Evolutionary conservation across 1,140 invertebrate species (phyloP), one percentile per base, ranked within the genome.

Genomic region (Tyrophagus putrescentiae): DNA sequence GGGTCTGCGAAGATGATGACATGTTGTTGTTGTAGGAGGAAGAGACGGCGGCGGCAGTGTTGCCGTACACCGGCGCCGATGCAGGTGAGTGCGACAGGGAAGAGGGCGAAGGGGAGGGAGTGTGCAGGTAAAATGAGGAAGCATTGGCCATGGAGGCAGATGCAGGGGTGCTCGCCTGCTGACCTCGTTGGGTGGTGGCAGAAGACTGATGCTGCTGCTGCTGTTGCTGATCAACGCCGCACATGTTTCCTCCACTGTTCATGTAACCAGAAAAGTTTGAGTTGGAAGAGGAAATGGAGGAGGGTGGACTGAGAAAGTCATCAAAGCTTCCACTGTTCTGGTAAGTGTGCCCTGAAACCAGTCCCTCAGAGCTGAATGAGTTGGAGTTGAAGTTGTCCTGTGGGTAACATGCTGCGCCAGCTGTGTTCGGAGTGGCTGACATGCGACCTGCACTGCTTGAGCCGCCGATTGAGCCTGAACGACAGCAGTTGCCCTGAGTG

Each of bases 231-330:
- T 31, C 2, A 18, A 6, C 21, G 5, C 5, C 23, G 13, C 31
- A 54, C 25, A 27, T 9, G n/a, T 13, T 11, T 28, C 7, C n/a
- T 9, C 31, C n/a, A n/a, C n/a, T n/a, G n/a, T n/a, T n/a, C 52
- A 54, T 31, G 11, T 54, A 53, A 6, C 7, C 23, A 11, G 50
- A 53, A 11, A 5, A 53, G 7, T 7, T 11, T 21, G 50, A 53
- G 5, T 32, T 32, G 7, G 7, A 11, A 5, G 50, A 53, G 29
- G 50, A 53, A 16, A 53, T 53, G 4, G 50, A 53, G 21, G 52
- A 54, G 32, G 52, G 52, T 54, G 52, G 52, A 54, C 52, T 54
- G 13, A 54, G 52, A 25, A 54, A 54, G 11, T 54, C 52, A 33
- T 54, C 52, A 7, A 32, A 48, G 18, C 45, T 29, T 9, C 31